Evolutionary conservation across 2,113 vertebrate species (phyloP).

Genomic region (Lutjanus erythropterus): DNA sequence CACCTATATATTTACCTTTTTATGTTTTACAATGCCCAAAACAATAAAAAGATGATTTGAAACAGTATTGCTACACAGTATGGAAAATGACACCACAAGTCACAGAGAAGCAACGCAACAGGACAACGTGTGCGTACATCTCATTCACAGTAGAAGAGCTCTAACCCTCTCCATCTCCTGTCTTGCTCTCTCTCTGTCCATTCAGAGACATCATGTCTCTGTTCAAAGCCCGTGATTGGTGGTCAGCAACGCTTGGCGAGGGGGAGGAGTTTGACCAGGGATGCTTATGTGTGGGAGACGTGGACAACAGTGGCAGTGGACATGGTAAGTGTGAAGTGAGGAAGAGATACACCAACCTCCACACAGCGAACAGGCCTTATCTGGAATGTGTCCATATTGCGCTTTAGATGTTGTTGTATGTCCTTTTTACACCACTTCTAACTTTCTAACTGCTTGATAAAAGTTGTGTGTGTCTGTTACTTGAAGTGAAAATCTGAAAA

Average conservation of each 20-base stretch:
- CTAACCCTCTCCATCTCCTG: slow-evolving; percentile 8
- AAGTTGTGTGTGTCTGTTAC: too few species aligned
- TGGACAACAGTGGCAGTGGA: slow-evolving; percentile 93
- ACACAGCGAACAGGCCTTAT: too few species aligned
- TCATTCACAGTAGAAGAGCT: neutral
- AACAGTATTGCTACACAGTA: neutral
- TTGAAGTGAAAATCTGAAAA: too few species aligned
- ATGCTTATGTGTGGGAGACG: slow-evolving; percentile 93
- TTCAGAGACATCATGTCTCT: slow-evolving; percentile 91
- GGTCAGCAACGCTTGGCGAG: slow-evolving; percentile 91
- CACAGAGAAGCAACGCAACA: neutral
- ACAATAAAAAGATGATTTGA: too few species aligned
- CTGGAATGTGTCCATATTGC: neutral
- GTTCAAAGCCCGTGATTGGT: slow-evolving; percentile 99
- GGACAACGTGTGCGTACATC: neutral
- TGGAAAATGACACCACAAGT: neutral
- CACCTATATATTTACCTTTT: too few species aligned
- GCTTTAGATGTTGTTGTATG: too few species aligned
- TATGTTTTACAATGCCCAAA: too few species aligned
- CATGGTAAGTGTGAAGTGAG: slow-evolving; percentile 85
- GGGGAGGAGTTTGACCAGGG: slow-evolving; percentile 98
- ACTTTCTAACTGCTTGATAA: too few species aligned
- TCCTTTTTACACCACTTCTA: too few species aligned
- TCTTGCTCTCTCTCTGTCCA: slow-evolving; percentile 51
- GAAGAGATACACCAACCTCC: neutral